Evolutionary conservation across 2,113 vertebrate species (phyloP).

Genomic region (Gnathonemus echidnorhynchus): DNA sequence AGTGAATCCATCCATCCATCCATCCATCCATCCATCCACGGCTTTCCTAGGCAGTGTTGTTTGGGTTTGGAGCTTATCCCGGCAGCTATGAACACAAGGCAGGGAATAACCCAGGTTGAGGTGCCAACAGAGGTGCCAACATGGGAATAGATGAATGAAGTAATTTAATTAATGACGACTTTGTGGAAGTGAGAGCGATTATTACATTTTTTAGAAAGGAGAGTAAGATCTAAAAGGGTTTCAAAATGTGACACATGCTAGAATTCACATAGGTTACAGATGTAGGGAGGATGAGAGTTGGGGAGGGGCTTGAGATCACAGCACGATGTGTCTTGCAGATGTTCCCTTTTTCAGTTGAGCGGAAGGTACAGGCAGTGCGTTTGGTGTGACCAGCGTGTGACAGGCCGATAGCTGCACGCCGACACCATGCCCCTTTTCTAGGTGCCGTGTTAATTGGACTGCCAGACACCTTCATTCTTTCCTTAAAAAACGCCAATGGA

Average conservation of each 20-base stretch:
- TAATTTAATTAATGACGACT: background rate
- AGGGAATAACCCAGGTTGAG: background rate
- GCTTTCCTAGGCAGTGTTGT: background rate
- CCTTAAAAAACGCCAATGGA: slow-evolving; percentile 31
- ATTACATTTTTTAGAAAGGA: background rate
- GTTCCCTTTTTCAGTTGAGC: slow-evolving; percentile 16
- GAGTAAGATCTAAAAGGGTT: background rate
- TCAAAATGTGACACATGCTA: background rate
- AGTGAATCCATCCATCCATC: background rate
- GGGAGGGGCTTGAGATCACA: background rate
- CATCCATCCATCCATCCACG: background rate
- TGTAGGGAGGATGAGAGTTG: background rate
- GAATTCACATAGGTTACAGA: background rate
- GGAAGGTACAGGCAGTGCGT: slow-evolving; percentile 11
- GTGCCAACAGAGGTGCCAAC: background rate
- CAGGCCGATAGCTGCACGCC: slow-evolving; percentile 27
- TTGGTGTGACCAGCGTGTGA: slow-evolving; percentile 30
- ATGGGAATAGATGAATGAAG: background rate
- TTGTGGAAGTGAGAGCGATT: background rate
- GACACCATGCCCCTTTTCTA: slow-evolving; percentile 38
- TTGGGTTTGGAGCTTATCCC: background rate
- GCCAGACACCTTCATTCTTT: slow-evolving; percentile 37
- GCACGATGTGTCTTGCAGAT: background rate
- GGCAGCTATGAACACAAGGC: background rate
- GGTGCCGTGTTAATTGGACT: slow-evolving; percentile 44